Evolutionary conservation across 1,140 invertebrate genomes (phyloP).

Genomic region (Nixonia krombeini): DNA sequence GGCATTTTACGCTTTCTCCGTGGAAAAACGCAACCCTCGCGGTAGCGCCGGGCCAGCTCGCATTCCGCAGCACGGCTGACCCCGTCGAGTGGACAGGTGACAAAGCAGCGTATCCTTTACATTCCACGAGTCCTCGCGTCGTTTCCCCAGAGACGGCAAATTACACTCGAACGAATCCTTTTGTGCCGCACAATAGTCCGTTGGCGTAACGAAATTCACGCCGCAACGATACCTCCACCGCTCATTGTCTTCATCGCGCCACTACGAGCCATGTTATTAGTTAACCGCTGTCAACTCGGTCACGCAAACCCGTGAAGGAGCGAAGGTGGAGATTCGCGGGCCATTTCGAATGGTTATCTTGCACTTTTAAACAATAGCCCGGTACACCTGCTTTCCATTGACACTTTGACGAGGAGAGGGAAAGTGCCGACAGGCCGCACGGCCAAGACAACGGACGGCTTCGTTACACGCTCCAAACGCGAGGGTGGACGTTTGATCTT

Average conservation of each 20-base stretch:
- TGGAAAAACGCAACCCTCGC: too few relatives aligned
- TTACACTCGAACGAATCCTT: constrained; percentile 28
- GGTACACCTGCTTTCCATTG: constrained; percentile 49
- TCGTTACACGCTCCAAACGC: constrained; percentile 28
- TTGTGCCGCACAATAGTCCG: constrained; percentile 42
- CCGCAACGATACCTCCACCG: too few relatives aligned
- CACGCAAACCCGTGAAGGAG: constrained; percentile 24
- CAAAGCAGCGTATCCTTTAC: constrained; percentile 9
- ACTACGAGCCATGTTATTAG: constrained; percentile 21
- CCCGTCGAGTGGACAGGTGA: too few relatives aligned
- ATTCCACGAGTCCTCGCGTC: neutral
- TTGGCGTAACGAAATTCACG: constrained; percentile 54
- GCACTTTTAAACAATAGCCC: constrained; percentile 44
- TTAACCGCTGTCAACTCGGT: constrained; percentile 36
- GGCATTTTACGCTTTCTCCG: too few relatives aligned
- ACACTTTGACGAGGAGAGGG: constrained; percentile 30
- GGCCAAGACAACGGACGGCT: constrained; percentile 20
- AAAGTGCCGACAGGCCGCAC: constrained; percentile 16
- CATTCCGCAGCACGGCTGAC: too few relatives aligned
- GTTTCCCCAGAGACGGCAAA: constrained; percentile 16
- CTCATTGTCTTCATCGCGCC: neutral
- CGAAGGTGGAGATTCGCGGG: constrained; percentile 33
- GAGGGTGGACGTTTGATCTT: constrained; percentile 7
- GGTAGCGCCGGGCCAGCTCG: too few relatives aligned
- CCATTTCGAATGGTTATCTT: constrained; percentile 48